A percentile compares a stretch with the other conserved stretches of the same genome.
Evolutionary conservation across 2,797 vertebrate species (phyloP).

Genomic region (Cetoscarus ocellatus): DNA sequence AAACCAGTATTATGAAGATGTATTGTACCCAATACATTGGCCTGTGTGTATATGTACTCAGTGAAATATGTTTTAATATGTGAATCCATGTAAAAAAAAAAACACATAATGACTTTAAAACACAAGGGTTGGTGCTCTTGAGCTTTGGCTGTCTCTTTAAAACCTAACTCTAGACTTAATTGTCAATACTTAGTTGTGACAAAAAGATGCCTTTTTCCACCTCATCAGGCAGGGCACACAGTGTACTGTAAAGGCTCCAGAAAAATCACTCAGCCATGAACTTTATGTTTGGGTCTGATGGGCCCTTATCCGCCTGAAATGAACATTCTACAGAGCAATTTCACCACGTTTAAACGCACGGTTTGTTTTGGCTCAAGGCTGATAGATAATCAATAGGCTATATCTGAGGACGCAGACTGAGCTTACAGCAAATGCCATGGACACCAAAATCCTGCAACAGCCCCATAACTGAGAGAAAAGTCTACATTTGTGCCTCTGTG

Average conservation of each 20-base stretch:
- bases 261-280: slow-evolving; percentile 1
- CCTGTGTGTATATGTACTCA: too few relatives aligned
- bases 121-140: neutral
- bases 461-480: neutral
- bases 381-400: slow-evolving; percentile 9
- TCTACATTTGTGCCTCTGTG: neutral
- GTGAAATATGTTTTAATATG: too few relatives aligned
- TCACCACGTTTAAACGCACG: neutral
- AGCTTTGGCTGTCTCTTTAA: neutral
- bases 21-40: too few relatives aligned
- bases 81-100: too few relatives aligned
- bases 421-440: neutral
- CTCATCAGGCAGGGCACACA: neutral
- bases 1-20: too few relatives aligned
- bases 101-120: neutral
- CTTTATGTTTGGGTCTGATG: neutral
- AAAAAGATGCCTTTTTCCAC: neutral
- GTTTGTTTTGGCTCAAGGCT: slow-evolving; percentile 11
- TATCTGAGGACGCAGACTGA: neutral
- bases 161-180: neutral
- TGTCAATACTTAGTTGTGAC: neutral
- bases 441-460: neutral
- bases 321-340: neutral
- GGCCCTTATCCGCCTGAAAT: neutral
- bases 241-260: neutral